These are phyloP conservation scores for Campopleginae sp. DNA, from an alignment of 2,888 invertebrate genomes.

Conservation along the genomic window DNA sequence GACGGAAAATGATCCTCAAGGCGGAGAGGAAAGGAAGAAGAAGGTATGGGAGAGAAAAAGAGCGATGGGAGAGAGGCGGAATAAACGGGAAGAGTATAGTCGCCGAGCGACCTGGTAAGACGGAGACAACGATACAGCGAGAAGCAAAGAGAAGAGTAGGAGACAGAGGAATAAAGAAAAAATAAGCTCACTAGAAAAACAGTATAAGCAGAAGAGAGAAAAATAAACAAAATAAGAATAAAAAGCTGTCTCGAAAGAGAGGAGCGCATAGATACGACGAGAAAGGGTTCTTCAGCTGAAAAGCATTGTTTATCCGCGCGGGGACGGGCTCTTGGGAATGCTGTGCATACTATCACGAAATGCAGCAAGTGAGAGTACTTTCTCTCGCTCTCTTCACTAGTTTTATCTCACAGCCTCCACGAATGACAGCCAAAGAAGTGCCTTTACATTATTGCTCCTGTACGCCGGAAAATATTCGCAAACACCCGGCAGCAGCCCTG, in stretches of 20 bases:
- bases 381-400: constrained; percentile 39
- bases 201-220: constrained; percentile 40
- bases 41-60: constrained; percentile 13
- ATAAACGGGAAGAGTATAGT: background rate
- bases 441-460: constrained; percentile 58
- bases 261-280: constrained; percentile 59
- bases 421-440: constrained; percentile 61
- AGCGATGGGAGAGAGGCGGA: constrained; percentile 1
- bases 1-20: constrained; percentile 20
- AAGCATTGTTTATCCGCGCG: constrained; percentile 63
- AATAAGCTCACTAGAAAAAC: constrained; percentile 27
- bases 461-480: constrained; percentile 50
- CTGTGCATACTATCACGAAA: constrained; percentile 44
- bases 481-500: constrained; percentile 44
- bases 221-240: constrained; percentile 23
- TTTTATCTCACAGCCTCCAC: constrained; percentile 58
- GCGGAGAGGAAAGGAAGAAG: background rate
- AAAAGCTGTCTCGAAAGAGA: constrained; percentile 56
- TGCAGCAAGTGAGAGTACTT: constrained; percentile 36
- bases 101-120: background rate
- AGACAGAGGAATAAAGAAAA: constrained; percentile 13
- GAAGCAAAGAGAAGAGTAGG: constrained; percentile 29
- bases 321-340: constrained; percentile 45
- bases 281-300: constrained; percentile 63
- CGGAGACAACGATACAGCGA: background rate